These are phyloP conservation scores for Oreochromis grahami DNA, from an alignment of 2,797 vertebrate species.

Conservation along the genomic window DNA sequence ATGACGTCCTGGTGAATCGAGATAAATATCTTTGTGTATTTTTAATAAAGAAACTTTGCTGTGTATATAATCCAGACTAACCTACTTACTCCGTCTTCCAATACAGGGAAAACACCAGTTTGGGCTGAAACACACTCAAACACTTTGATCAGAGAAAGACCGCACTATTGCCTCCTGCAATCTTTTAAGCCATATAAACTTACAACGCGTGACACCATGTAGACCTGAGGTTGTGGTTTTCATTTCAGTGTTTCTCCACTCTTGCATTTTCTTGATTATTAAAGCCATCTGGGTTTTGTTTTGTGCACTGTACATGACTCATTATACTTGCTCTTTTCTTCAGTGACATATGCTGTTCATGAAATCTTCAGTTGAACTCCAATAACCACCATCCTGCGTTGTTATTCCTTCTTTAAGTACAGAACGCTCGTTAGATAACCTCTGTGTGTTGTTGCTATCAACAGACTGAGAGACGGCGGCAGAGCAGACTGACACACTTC, in stretches of 20 bases:
- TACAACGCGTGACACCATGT: slow-evolving; percentile 4
- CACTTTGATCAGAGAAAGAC: slow-evolving; percentile 30
- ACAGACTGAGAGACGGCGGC: not conserved
- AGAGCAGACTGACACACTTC: not conserved
- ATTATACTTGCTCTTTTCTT: not conserved
- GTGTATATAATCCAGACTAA: not conserved
- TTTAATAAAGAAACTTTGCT: not conserved
- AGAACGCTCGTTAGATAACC: not conserved
- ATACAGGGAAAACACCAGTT: not conserved
- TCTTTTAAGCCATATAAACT: slow-evolving; percentile 24
- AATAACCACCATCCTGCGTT: not conserved
- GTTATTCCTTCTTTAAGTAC: not conserved
- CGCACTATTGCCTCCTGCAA: slow-evolving; percentile 20
- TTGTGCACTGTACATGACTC: slow-evolving; percentile 8
- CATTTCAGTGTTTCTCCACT: slow-evolving; percentile 23
- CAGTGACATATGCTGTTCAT: not conserved
- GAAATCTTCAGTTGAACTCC: not conserved
- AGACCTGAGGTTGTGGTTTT: slow-evolving; percentile 36
- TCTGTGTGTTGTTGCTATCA: not conserved
- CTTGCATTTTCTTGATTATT: slow-evolving; percentile 22
- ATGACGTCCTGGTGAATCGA: no score
- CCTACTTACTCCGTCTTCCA: not conserved
- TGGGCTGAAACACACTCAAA: not conserved
- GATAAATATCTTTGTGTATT: not conserved
- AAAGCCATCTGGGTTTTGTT: slow-evolving; percentile 20